A percentile compares a stretch with the other conserved stretches of the same genome.
These are phyloP conservation scores for Sardinella longiceps DNA, from an alignment of 2,797 vertebrate species.

Conservation along the genomic window DNA sequence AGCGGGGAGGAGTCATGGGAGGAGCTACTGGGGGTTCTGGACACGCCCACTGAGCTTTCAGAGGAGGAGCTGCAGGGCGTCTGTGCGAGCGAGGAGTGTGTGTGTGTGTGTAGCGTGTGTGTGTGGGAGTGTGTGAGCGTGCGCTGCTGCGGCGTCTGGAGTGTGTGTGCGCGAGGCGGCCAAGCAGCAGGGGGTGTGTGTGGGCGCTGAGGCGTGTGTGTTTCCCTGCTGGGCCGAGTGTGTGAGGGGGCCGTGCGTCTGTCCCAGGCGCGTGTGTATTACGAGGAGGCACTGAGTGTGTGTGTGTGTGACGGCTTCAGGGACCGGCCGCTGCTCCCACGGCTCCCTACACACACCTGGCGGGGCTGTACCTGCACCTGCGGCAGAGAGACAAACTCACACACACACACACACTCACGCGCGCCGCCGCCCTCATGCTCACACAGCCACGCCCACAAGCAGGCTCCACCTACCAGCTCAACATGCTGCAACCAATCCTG, in stretches of 20 bases:
- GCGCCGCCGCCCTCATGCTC: slow-evolving; percentile 81
- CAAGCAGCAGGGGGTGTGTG: slow-evolving; percentile 79
- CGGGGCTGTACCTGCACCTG: slow-evolving; percentile 92
- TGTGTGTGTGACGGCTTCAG: slow-evolving; percentile 75
- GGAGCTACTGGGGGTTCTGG: slow-evolving; percentile 34
- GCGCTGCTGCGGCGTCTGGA: slow-evolving; percentile 87
- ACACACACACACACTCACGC: slow-evolving; percentile 83
- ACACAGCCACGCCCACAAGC: slow-evolving; percentile 83
- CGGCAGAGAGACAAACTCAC: slow-evolving; percentile 84
- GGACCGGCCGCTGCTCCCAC: slow-evolving; percentile 82
- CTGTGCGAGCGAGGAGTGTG: slow-evolving; percentile 43
- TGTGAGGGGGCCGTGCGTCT: slow-evolving; percentile 88
- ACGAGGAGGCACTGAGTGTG: slow-evolving; percentile 87
- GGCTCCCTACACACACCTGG: slow-evolving; percentile 86
- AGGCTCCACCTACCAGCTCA: slow-evolving; percentile 83
- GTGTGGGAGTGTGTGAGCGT: background rate
- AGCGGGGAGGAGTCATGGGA: slow-evolving; percentile 58
- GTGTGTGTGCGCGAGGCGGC: slow-evolving; percentile 85
- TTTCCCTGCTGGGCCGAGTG: slow-evolving; percentile 89
- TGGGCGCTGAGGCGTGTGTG: slow-evolving; percentile 93
- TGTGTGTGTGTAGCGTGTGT: slow-evolving; percentile 62
- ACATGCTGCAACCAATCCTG: slow-evolving; percentile 85
- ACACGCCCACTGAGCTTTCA: slow-evolving; percentile 42
- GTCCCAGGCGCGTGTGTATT: slow-evolving; percentile 93
- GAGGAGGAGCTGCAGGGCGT: slow-evolving; percentile 69